Percentiles rank a stretch among this genome's conserved stretches.
Evolutionary conservation across 2,888 invertebrate species (phyloP).

Genomic region (Taenaris catops): DNA sequence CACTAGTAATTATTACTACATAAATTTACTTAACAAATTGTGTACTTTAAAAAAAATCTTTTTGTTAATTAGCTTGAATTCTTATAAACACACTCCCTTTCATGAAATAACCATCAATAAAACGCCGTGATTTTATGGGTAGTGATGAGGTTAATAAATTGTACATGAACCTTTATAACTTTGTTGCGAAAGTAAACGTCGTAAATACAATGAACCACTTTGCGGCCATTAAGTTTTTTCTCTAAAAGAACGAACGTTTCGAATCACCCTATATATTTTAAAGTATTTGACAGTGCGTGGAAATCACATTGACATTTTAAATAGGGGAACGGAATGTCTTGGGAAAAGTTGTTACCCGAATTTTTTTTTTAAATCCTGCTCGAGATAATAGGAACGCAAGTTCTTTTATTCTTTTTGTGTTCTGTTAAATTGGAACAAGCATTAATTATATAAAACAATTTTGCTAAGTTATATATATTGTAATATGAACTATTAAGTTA

Average conservation of each 20-base stretch:
- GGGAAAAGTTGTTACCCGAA: conserved; percentile 4
- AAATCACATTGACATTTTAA: conserved; percentile 17
- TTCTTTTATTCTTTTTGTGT: no score
- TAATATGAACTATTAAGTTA: no score
- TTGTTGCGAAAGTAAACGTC: conserved; percentile 23
- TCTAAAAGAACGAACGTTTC: conserved; percentile 12
- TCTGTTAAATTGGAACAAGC: no score
- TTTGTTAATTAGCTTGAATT: no score
- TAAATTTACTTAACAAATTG: no score
- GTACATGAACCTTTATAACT: conserved; percentile 22
- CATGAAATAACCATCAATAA: conserved; percentile 1
- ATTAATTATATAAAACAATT: no score
- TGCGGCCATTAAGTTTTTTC: conserved; percentile 21
- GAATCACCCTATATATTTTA: conserved; percentile 11
- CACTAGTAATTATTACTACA: no score
- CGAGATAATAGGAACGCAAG: no score
- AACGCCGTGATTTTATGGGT: conserved; percentile 10
- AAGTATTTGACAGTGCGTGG: conserved; percentile 17
- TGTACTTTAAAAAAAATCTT: no score
- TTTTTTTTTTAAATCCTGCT: conserved; percentile 1
- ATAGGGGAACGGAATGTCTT: conserved; percentile 12
- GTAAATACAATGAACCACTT: conserved; percentile 23
- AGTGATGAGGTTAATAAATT: conserved; percentile 19
- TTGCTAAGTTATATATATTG: no score
- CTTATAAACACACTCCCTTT: no score